Percentiles rank a stretch among this genome's conserved stretches.
Evolutionary conservation across 1,140 invertebrate species (phyloP).

Genomic region (Trinorchestia longiramus): DNA sequence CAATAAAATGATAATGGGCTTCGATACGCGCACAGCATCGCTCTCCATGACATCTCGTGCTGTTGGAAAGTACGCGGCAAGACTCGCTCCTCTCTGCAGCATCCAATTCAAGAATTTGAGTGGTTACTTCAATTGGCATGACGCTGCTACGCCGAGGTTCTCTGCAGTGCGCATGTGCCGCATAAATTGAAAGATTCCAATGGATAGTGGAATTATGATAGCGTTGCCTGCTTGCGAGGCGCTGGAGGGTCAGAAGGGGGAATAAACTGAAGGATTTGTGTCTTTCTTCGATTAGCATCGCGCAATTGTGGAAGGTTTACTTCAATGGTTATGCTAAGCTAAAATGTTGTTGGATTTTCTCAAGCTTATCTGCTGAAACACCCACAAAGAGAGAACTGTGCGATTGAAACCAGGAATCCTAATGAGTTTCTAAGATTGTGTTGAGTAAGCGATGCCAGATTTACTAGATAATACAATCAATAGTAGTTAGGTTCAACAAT

Average conservation of each 20-base stretch:
- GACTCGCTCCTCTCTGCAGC: background rate
- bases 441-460: background rate
- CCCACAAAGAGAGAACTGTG: background rate
- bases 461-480: background rate
- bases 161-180: background rate
- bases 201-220: background rate
- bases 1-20: conserved; percentile 53
- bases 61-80: background rate
- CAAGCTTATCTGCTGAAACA: background rate
- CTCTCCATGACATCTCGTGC: conserved; percentile 14
- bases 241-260: background rate
- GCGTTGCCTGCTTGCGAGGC: background rate
- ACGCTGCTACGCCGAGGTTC: background rate
- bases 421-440: background rate
- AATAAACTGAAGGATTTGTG: background rate
- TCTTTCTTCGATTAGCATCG: background rate
- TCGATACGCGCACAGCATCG: conserved; percentile 18
- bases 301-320: background rate
- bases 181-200: conserved; percentile 2
- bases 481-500: background rate
- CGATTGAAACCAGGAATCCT: background rate
- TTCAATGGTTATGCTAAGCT: background rate
- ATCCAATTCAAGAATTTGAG: conserved; percentile 1
- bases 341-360: background rate
- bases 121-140: conserved; percentile 12